phyloP scores from a whole-genome alignment of 2,797 vertebrate species.

The Hephaestus fuliginosus region DNA sequence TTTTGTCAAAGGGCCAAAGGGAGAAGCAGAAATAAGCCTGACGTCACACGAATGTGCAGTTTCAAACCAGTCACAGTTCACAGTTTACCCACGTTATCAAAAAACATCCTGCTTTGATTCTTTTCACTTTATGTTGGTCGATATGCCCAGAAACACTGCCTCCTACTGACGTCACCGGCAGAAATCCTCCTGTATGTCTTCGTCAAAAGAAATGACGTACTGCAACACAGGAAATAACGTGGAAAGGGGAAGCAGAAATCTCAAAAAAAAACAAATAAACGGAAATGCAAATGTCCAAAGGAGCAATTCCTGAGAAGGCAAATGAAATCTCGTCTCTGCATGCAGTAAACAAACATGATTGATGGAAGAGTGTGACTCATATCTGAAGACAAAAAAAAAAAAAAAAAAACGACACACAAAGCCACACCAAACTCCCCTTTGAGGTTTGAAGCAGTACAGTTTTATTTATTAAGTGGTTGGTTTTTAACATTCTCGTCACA shows the following conservation, averaged over 20 bases:
- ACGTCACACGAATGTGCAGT: not conserved
- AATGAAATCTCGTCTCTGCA: conserved; percentile 39
- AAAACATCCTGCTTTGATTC: not conserved
- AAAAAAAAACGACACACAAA: not conserved
- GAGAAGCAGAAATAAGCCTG: not conserved
- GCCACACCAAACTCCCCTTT: conserved; percentile 5
- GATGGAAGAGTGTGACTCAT: conserved; percentile 48
- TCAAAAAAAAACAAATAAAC: not conserved
- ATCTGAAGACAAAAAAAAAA: conserved; percentile 8
- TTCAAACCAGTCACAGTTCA: not conserved
- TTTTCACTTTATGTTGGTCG: not conserved
- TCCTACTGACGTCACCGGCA: not conserved
- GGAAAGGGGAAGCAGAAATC: conserved; percentile 1
- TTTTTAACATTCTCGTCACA: conserved; percentile 80
- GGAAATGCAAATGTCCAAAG: conserved; percentile 22
- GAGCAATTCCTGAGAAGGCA: conserved; percentile 33
- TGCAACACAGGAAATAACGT: not conserved
- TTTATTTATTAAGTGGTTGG: conserved; percentile 78
- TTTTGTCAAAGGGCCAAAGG: too few species aligned
- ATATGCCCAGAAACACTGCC: not conserved
- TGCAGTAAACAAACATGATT: conserved; percentile 58
- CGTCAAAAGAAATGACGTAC: conserved; percentile 1
- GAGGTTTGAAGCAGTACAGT: conserved; percentile 65
- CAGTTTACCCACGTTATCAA: not conserved
- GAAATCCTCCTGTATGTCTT: not conserved